Conservation (phyloP, 1,140 invertebrate species). For the Platorchestia sp. region DNA sequence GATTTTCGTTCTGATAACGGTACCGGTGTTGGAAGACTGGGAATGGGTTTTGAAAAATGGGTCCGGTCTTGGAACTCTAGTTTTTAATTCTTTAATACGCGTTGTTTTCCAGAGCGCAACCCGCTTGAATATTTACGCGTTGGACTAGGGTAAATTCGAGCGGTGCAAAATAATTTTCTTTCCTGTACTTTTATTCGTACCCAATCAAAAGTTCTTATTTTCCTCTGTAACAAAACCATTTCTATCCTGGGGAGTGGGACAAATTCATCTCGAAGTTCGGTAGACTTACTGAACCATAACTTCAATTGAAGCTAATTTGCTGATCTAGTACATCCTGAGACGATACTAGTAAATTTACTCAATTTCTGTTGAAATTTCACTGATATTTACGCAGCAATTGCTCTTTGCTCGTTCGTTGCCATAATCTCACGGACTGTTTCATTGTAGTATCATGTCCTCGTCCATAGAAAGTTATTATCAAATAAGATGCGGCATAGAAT, state of each 20-base stretch:
- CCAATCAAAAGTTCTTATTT: no score
- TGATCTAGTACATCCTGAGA: neutral
- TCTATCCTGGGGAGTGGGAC: neutral
- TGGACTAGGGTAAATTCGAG: no score
- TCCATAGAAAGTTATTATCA: neutral
- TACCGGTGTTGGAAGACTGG: no score
- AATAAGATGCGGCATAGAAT: neutral
- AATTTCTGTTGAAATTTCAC: neutral
- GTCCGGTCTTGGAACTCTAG: no score
- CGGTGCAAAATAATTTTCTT: no score
- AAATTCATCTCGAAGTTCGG: neutral
- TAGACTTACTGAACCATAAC: neutral
- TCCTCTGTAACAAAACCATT: neutral
- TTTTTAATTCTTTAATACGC: no score
- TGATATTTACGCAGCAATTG: neutral
- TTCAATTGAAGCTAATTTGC: neutral
- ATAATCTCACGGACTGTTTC: neutral
- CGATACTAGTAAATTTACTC: neutral
- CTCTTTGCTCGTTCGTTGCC: neutral
- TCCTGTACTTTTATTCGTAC: no score
- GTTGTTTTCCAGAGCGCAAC: no score
- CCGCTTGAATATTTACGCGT: no score
- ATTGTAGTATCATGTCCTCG: neutral
- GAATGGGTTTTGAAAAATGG: no score
- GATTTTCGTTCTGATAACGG: no score